Evolutionary conservation across 1,140 invertebrate genomes (phyloP).

Genomic region (Magallana gigas): DNA sequence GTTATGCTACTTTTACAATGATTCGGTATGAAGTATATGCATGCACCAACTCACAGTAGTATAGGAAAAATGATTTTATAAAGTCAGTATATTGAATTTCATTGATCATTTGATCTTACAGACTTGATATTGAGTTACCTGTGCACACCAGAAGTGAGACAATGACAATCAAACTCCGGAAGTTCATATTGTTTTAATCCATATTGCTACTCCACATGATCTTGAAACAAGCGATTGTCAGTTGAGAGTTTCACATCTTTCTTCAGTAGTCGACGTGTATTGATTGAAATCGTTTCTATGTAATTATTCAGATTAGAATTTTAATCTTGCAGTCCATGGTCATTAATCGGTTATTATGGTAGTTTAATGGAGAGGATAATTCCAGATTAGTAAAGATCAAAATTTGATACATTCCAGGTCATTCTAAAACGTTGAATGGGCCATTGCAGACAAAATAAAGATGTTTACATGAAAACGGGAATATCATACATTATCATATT

Average conservation of each 20-base stretch:
- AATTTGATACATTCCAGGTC: neutral
- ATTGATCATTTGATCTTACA: too few relatives aligned
- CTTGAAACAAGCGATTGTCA: neutral
- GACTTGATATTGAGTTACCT: neutral
- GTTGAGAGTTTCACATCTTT: neutral
- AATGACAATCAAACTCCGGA: neutral
- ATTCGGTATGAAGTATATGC: too few relatives aligned
- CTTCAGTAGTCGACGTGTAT: neutral
- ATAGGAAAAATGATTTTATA: too few relatives aligned
- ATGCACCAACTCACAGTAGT: too few relatives aligned
- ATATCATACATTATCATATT: too few relatives aligned
- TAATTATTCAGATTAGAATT: neutral
- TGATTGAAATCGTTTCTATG: slow-evolving; percentile 12
- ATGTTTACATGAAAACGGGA: too few relatives aligned
- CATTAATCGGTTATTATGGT: slow-evolving; percentile 7
- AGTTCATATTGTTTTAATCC: slow-evolving; percentile 16
- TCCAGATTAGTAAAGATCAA: neutral
- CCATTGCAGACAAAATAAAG: too few relatives aligned
- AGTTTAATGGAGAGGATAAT: neutral
- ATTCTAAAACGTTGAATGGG: neutral
- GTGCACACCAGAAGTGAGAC: neutral
- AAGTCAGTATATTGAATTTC: too few relatives aligned
- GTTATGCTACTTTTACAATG: too few relatives aligned
- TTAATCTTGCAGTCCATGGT: neutral
- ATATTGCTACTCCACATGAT: slow-evolving; percentile 1